These are phyloP conservation scores for Drosophila lini DNA, from an alignment of 1,140 invertebrate species.

Conservation along the genomic window DNA sequence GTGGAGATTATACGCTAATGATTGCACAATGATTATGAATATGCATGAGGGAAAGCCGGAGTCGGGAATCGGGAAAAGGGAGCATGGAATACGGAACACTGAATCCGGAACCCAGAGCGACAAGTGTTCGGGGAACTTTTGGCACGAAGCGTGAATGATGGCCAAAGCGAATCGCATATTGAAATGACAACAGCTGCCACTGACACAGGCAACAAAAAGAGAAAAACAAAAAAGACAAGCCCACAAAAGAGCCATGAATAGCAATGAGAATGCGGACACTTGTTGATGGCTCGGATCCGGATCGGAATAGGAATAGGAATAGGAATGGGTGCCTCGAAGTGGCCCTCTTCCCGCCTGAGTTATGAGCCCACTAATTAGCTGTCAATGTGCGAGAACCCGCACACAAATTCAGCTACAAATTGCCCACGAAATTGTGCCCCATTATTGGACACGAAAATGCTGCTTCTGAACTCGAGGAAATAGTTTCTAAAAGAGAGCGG, in stretches of 20 bases:
- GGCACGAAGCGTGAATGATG: conserved; percentile 76
- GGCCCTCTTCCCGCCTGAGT: conserved; percentile 48
- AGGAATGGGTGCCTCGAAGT: conserved; percentile 24
- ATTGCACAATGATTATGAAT: conserved; percentile 84
- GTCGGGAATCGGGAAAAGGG: not conserved
- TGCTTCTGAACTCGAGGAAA: not conserved
- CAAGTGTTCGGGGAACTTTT: conserved; percentile 69
- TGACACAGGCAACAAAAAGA: conserved; percentile 58
- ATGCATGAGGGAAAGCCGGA: conserved; percentile 61
- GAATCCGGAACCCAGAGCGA: conserved; percentile 33
- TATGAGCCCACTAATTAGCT: conserved; percentile 83
- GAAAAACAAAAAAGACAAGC: conserved; percentile 14
- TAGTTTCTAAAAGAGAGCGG: not conserved
- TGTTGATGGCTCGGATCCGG: conserved; percentile 56
- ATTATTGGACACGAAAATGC: conserved; percentile 6
- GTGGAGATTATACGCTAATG: conserved; percentile 82
- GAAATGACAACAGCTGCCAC: conserved; percentile 75
- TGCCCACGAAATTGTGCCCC: conserved; percentile 68
- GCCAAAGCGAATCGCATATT: conserved; percentile 75
- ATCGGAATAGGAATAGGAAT: conserved; percentile 15
- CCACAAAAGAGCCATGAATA: conserved; percentile 49
- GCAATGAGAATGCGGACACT: conserved; percentile 76
- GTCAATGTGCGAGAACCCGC: conserved; percentile 70
- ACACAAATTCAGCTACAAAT: conserved; percentile 75
- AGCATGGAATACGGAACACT: not conserved